A percentile compares a stretch with the other conserved stretches of the same genome.
Evolutionary conservation across 2,797 vertebrate genomes (phyloP).

Genomic region (Neomorphus geoffroyi): DNA sequence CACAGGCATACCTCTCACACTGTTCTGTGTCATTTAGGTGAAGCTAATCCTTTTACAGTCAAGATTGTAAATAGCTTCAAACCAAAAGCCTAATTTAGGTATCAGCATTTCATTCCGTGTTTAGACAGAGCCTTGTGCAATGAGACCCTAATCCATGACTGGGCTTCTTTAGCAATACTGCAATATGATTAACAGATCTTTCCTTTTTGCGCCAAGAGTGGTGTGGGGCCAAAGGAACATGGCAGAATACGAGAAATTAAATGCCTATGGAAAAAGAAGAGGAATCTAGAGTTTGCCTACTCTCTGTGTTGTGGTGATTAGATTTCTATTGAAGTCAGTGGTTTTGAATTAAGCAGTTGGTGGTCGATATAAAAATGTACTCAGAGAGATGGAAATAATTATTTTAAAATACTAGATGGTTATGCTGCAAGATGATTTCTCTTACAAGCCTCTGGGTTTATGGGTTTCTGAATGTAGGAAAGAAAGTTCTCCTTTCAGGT

Average conservation of each 20-base stretch:
- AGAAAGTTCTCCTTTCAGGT: not conserved
- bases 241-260: not conserved
- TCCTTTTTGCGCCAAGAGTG: not conserved
- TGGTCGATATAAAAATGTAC: not conserved
- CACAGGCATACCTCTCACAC: not conserved
- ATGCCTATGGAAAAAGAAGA: not conserved
- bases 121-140: not conserved
- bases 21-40: not conserved
- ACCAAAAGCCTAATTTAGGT: constrained; percentile 23
- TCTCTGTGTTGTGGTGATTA: not conserved
- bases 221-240: not conserved
- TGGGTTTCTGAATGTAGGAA: not conserved
- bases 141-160: not conserved
- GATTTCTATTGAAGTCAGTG: not conserved
- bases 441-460: not conserved
- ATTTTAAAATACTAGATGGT: not conserved
- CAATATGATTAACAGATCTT: not conserved
- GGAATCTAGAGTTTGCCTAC: not conserved
- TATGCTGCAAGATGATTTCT: not conserved
- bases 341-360: not conserved
- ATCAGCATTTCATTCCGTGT: not conserved
- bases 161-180: not conserved
- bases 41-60: constrained; percentile 46
- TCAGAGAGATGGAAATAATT: not conserved
- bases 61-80: constrained; percentile 32